Evolutionary conservation across 2,888 invertebrate genomes (phyloP).

Genomic region (Eucera pruinosa): DNA sequence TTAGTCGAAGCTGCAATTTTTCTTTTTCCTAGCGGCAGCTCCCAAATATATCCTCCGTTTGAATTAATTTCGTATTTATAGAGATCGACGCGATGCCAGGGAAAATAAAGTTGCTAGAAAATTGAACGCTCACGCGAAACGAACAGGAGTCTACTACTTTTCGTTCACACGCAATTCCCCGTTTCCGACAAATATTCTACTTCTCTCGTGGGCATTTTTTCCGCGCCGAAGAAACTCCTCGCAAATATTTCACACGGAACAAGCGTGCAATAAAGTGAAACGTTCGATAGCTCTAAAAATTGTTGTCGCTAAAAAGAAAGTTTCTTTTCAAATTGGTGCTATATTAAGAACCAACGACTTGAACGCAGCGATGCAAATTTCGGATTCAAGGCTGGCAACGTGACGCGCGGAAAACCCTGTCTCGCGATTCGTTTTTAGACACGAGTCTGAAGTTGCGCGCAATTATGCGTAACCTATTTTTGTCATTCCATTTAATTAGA

Average conservation of each 20-base stretch:
- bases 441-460: too few species aligned
- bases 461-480: not conserved
- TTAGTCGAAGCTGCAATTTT: too few species aligned
- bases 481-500: not conserved
- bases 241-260: not conserved
- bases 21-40: too few species aligned
- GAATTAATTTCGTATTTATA: not conserved
- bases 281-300: not conserved
- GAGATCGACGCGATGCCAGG: not conserved
- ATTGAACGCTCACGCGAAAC: not conserved
- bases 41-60: too few species aligned
- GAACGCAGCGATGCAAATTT: not conserved
- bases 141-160: too few species aligned
- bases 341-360: not conserved
- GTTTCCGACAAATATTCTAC: too few species aligned
- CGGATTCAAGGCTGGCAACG: conserved; percentile 5
- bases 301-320: not conserved
- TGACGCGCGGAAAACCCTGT: not conserved
- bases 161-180: too few species aligned
- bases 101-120: not conserved
- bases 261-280: not conserved
- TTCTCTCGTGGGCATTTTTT: too few species aligned
- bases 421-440: too few species aligned
- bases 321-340: not conserved
- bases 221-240: too few species aligned